Percentiles rank a stretch among this genome's conserved stretches.
phyloP scores from a whole-genome alignment of 2,113 vertebrate species.

The Chionomys nivalis region DNA sequence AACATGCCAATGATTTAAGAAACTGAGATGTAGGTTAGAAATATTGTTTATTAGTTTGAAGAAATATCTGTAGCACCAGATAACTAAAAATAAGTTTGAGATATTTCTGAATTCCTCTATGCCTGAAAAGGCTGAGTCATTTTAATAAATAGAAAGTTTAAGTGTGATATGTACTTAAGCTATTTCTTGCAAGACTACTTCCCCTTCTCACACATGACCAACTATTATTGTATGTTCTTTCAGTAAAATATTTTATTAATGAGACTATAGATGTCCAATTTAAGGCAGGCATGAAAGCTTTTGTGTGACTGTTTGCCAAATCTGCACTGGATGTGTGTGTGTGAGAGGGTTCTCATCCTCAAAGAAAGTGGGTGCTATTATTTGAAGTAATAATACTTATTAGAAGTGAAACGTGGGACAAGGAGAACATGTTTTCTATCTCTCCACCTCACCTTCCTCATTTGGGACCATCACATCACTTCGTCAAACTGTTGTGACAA shows the following conservation, averaged over 20 bases:
- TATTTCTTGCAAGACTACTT: background rate
- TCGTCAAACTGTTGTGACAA: background rate
- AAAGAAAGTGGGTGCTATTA: background rate
- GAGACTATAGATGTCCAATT: background rate
- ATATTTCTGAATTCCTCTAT: background rate
- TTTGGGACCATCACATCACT: background rate
- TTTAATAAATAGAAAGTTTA: constrained; percentile 40
- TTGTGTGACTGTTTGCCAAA: background rate
- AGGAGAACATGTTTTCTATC: background rate
- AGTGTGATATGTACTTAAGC: background rate
- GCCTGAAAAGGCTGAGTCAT: background rate
- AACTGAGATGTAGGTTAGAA: background rate
- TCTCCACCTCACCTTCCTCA: background rate
- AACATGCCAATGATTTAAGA: background rate
- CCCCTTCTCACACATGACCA: background rate
- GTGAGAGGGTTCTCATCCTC: background rate
- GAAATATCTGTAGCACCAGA: constrained; percentile 3
- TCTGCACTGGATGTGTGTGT: background rate
- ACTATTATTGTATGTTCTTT: background rate
- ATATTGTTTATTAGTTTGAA: background rate
- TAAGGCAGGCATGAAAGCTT: constrained; percentile 26
- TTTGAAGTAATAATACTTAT: background rate
- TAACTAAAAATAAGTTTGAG: background rate
- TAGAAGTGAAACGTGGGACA: background rate
- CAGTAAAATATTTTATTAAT: background rate